These are phyloP conservation scores for Gadus macrocephalus DNA, from an alignment of 2,113 vertebrate genomes.

Conservation along the genomic window DNA sequence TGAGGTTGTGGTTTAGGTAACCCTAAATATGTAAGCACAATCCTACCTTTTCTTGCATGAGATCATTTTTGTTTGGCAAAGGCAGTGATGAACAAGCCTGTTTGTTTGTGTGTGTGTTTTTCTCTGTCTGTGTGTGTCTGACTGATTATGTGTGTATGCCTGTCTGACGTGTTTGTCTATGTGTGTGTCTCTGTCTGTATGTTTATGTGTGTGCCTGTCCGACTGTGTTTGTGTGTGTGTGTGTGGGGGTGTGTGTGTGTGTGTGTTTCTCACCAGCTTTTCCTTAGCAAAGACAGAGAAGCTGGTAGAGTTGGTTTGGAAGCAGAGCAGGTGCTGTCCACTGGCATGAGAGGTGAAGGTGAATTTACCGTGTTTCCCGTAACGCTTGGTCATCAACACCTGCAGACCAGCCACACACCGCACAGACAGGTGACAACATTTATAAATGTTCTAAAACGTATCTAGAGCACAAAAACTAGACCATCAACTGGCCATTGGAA, in stretches of 20 bases:
- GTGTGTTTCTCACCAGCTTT: constrained; percentile 73
- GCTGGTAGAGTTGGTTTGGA: constrained; percentile 84
- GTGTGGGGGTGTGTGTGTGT: background rate
- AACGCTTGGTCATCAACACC: constrained; percentile 80
- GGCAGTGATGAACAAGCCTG: no score
- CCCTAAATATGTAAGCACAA: no score
- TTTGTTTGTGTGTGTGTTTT: background rate
- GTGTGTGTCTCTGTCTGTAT: background rate
- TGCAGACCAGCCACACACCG: constrained; percentile 40
- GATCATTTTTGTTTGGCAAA: no score
- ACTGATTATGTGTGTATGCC: no score
- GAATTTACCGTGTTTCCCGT: constrained; percentile 78
- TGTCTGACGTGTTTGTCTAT: background rate
- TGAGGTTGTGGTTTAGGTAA: no score
- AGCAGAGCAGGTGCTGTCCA: constrained; percentile 82
- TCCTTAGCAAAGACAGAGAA: constrained; percentile 76
- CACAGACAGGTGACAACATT: no score
- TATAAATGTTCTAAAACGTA: no score
- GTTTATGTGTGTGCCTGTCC: no score
- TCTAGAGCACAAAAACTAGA: no score
- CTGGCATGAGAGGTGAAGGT: constrained; percentile 80
- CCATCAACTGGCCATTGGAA: no score
- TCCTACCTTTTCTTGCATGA: no score
- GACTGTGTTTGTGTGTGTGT: background rate
- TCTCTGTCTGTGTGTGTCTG: background rate